A percentile compares a stretch with the other conserved stretches of the same genome.
Conservation (phyloP, 2,797 vertebrate genomes). For the Antennarius maculatus region DNA sequence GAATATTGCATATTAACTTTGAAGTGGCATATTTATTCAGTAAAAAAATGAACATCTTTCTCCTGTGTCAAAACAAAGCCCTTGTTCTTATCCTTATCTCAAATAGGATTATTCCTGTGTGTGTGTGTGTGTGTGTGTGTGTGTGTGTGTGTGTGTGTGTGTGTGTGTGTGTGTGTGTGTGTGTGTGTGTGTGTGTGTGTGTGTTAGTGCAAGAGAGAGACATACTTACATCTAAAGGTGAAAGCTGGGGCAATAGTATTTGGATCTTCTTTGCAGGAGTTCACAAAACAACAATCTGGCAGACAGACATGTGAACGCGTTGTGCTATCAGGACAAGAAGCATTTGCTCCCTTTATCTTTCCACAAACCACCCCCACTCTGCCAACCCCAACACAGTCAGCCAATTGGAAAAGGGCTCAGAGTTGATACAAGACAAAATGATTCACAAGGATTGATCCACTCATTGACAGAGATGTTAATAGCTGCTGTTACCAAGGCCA, state of each 20-base stretch:
- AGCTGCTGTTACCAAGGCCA: too few species aligned
- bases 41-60: conserved; percentile 58
- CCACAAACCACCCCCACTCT: conserved; percentile 66
- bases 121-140: conserved; percentile 33
- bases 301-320: conserved; percentile 39
- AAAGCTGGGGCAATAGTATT: conserved; percentile 25
- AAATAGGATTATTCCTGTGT: conserved; percentile 71
- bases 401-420: conserved; percentile 76
- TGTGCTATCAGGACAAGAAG: conserved; percentile 50
- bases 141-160: conserved; percentile 25
- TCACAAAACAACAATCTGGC: conserved; percentile 31
- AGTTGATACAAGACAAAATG: conserved; percentile 41
- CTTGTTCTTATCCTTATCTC: conserved; percentile 62
- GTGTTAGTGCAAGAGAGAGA: too few species aligned
- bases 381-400: conserved; percentile 46
- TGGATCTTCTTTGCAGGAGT: conserved; percentile 34
- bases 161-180: conserved; percentile 26
- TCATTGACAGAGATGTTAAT: background rate
- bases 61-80: conserved; percentile 29
- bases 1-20: conserved; percentile 44
- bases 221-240: conserved; percentile 65
- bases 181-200: conserved; percentile 12
- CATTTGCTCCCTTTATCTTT: conserved; percentile 76
- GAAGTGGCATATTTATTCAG: conserved; percentile 16
- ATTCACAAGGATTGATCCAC: conserved; percentile 62